Conservation (phyloP, 2,797 vertebrate species). For the Moxostoma hubbsi region DNA sequence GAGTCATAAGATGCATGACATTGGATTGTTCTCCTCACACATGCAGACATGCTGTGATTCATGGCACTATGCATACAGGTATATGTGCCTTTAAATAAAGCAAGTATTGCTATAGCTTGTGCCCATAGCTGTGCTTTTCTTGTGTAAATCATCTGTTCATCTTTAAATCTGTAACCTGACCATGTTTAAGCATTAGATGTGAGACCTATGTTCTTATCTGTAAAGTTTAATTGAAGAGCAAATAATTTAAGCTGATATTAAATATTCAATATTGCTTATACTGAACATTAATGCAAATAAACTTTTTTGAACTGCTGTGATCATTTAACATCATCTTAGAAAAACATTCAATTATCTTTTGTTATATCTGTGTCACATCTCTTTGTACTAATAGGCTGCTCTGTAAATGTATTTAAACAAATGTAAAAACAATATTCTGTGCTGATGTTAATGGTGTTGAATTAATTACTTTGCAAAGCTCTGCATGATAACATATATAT, state of each 20-base stretch:
- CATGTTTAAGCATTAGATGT: constrained; percentile 1
- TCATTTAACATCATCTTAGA: neutral
- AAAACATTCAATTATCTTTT: neutral
- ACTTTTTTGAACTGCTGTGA: constrained; percentile 6
- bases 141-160: constrained; percentile 49
- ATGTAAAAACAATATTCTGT: constrained; percentile 37
- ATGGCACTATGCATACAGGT: constrained; percentile 73
- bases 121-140: constrained; percentile 68
- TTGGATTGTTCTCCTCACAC: constrained; percentile 39
- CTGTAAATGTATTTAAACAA: constrained; percentile 17
- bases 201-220: constrained; percentile 20
- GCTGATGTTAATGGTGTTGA: constrained; percentile 56
- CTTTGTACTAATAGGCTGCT: constrained; percentile 16
- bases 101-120: constrained; percentile 68
- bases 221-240: neutral
- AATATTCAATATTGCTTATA: neutral
- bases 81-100: constrained; percentile 76
- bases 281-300: constrained; percentile 16
- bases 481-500: constrained; percentile 68
- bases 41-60: constrained; percentile 31
- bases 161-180: constrained; percentile 21
- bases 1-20: constrained; percentile 29
- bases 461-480: constrained; percentile 58
- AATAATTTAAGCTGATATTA: neutral
- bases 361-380: neutral